These are phyloP conservation scores for Lasius platythorax DNA, from an alignment of 2,888 invertebrate genomes.

Conservation along the genomic window DNA sequence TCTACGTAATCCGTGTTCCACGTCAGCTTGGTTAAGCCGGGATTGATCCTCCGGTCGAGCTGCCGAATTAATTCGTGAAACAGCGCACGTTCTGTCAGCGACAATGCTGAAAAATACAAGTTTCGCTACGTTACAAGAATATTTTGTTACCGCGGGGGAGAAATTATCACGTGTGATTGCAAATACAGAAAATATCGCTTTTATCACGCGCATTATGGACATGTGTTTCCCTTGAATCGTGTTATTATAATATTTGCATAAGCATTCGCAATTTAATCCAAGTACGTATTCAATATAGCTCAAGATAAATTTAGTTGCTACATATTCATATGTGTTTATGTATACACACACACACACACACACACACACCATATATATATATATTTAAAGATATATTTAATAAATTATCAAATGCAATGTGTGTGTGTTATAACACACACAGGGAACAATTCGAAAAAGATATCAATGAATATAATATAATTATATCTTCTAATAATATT, in stretches of 20 bases:
- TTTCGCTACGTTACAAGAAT: constrained; percentile 45
- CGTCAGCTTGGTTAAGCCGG: constrained; percentile 91
- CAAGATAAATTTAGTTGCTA: constrained; percentile 3
- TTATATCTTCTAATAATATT: background rate
- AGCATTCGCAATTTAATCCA: constrained; percentile 7
- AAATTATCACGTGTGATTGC: constrained; percentile 5
- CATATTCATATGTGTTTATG: background rate
- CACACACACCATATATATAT: background rate
- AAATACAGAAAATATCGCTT: constrained; percentile 29
- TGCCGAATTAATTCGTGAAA: constrained; percentile 91
- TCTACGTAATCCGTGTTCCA: constrained; percentile 92
- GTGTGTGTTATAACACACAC: background rate
- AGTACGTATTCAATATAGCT: background rate
- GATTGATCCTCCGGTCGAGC: constrained; percentile 90
- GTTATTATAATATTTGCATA: constrained; percentile 41
- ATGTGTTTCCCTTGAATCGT: constrained; percentile 6
- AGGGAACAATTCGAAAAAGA: background rate
- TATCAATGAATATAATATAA: background rate
- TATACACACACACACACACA: background rate
- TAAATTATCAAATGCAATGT: background rate
- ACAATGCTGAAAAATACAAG: constrained; percentile 87
- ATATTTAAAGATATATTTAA: background rate
- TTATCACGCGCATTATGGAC: constrained; percentile 7
- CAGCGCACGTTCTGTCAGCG: constrained; percentile 91
- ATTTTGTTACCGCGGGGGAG: background rate